Evolutionary conservation across 2,113 vertebrate genomes (phyloP).

Genomic region (Seriola rivoliana): DNA sequence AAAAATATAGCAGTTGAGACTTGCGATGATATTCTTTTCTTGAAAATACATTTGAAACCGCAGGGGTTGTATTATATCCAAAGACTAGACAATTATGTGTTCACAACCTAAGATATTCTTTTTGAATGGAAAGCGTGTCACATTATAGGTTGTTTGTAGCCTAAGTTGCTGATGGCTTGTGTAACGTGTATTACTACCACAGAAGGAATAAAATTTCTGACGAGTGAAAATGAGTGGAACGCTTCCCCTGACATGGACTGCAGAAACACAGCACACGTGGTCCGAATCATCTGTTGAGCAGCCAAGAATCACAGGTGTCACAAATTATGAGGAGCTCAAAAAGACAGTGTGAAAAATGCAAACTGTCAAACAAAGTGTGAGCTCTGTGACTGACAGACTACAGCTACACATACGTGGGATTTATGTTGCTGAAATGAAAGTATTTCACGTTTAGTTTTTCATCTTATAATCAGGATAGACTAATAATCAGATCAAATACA

Average conservation of each 20-base stretch:
- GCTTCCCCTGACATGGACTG: background rate
- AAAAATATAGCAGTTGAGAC: no score
- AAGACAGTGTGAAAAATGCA: background rate
- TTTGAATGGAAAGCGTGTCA: background rate
- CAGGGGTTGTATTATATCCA: background rate
- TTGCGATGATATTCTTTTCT: no score
- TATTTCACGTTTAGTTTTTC: no score
- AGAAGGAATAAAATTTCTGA: background rate
- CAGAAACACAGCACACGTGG: background rate
- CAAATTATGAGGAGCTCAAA: background rate
- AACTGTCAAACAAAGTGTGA: background rate
- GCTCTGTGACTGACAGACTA: background rate
- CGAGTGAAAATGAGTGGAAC: background rate
- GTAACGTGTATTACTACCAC: background rate
- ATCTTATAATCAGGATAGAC: background rate
- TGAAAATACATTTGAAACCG: background rate
- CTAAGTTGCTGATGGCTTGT: background rate
- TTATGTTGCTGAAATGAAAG: background rate
- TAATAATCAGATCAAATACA: background rate
- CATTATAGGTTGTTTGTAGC: background rate
- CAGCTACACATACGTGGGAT: background rate
- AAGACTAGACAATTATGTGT: background rate
- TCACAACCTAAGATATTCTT: background rate
- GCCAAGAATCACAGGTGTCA: background rate
- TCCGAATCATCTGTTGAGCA: conserved; percentile 1